Percentiles rank a stretch among this genome's conserved stretches.
Evolutionary conservation across 23 tunicate species (phyloP).

Genomic region (Trididemnum miniatum): DNA sequence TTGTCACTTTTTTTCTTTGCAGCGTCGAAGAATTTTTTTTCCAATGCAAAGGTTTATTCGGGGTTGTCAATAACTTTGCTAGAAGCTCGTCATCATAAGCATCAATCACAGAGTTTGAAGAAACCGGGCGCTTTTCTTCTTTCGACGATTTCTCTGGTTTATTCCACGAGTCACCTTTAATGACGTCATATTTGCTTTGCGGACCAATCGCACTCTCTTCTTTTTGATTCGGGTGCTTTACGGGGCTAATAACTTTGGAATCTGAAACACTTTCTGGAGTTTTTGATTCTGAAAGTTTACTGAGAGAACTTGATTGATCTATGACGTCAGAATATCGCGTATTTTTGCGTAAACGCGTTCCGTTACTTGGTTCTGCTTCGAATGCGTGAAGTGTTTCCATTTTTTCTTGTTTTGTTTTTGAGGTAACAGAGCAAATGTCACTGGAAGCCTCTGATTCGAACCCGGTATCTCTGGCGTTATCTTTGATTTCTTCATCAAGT

Average conservation of each 20-base stretch:
- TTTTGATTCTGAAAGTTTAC: background rate
- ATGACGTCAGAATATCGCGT: background rate
- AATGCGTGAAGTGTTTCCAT: background rate
- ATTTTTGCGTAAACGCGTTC: no score
- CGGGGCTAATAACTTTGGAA: background rate
- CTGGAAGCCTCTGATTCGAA: constrained; percentile 20
- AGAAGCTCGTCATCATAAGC: constrained; percentile 24
- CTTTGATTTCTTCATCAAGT: background rate
- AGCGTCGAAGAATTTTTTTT: background rate
- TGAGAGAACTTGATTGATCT: background rate
- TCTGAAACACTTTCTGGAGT: background rate
- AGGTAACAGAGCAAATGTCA: background rate
- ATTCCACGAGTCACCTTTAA: background rate
- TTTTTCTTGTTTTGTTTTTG: background rate
- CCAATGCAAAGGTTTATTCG: background rate
- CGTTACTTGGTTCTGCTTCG: background rate
- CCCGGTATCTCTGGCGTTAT: constrained; percentile 21
- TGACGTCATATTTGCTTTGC: background rate
- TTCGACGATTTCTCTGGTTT: background rate
- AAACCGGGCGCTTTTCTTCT: background rate
- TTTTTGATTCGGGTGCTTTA: no score
- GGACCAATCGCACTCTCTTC: background rate
- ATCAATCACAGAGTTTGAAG: background rate
- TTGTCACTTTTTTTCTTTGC: background rate
- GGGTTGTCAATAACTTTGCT: background rate